phyloP scores from a whole-genome alignment of 2,113 vertebrate genomes.

The Cyanoliseus patagonus region DNA sequence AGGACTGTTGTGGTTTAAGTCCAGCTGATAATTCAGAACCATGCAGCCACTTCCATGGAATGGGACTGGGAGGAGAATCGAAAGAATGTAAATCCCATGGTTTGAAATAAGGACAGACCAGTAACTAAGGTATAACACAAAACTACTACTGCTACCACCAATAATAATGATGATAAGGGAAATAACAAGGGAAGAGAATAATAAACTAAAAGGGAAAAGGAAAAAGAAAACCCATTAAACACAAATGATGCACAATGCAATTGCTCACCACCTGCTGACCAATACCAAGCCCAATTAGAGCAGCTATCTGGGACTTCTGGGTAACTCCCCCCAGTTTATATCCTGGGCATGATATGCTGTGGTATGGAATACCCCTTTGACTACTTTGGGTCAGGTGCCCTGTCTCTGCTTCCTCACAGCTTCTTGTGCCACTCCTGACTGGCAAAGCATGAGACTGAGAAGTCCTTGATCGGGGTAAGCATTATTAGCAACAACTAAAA shows the following conservation, averaged over 20 bases:
- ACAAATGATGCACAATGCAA: background rate
- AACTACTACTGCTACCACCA: background rate
- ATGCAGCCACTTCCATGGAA: background rate
- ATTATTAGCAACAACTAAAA: background rate
- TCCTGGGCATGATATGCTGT: background rate
- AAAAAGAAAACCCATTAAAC: background rate
- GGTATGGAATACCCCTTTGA: background rate
- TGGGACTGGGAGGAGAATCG: background rate
- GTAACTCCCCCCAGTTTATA: background rate
- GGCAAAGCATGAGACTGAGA: background rate
- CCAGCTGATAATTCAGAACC: background rate
- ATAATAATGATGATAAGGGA: background rate
- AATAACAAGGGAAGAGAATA: background rate
- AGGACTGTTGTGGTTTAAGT: background rate
- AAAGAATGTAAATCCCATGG: background rate
- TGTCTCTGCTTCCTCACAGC: background rate
- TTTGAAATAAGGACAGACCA: background rate
- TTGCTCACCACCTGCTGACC: background rate
- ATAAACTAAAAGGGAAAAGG: background rate
- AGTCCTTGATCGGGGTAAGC: background rate
- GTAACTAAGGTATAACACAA: background rate
- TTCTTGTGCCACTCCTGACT: background rate
- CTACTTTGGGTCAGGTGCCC: background rate
- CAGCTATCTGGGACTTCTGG: background rate
- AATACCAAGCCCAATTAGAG: background rate